Base-by-base conservation (phyloP, 2,888 invertebrate species). In the Tortrix viridana region DNA sequence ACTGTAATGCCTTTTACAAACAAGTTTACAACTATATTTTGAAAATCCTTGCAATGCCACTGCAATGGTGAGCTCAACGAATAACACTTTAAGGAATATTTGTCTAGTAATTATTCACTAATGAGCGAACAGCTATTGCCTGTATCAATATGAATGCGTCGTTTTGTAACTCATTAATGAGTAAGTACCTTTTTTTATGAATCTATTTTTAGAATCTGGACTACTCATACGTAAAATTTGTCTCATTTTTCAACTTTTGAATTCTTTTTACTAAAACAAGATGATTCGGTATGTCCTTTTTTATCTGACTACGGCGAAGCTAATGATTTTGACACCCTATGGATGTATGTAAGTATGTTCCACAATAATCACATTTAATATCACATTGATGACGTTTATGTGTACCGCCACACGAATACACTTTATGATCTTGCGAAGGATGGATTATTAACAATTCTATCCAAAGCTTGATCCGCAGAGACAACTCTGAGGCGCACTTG, bases 311-410 rank as follows among this genome's bases (percentile, higher is more conserved):
- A n/a, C n/a, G n/a, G n/a, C n/a, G n/a, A n/a, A n/a, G n/a, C n/a
- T n/a, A n/a, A n/a, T n/a, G n/a, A n/a, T n/a, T n/a, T n/a, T n/a
- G n/a, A n/a, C n/a, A n/a, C n/a, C n/a, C n/a, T n/a, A n/a, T n/a
- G n/a, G n/a, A n/a, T n/a, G n/a, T n/a, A n/a, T n/a, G n/a, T n/a
- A n/a, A n/a, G n/a, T n/a, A n/a, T n/a, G n/a, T n/a, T 1, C 44
- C 44, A 46, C 59, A 60, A 46, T 26, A 60, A 5, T 52, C 50
- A 19, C 59, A 60, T 60, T 60, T 50, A 16, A 23, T 65, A 58
- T 18, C 43, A 53, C 66, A 66, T 38, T 66, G 66, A 48, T 53
- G 38, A 32, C 56, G 26, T 48, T 59, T 62, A 23, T 62, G 66
- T 14, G 62, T 50, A 0, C 62, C 62, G 3, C 62, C 66, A 23